A percentile compares a stretch with the other conserved stretches of the same genome.
phyloP scores from a whole-genome alignment of 2,113 vertebrate genomes.

The Mus musculus region GRCm39 chr16:45458001-45458500 shows the following conservation, averaged over 20 bases:
- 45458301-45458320: not conserved
- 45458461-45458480: not conserved
- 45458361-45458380: no score
- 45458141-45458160: not conserved
- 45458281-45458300: not conserved
- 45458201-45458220: not conserved
- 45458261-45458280: not conserved
- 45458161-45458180: not conserved
- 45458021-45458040: not conserved
- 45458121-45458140: no score
- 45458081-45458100: no score
- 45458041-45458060: not conserved
- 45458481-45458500: not conserved
- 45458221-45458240: not conserved
- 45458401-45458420: not conserved
- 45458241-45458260: not conserved
- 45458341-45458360: not conserved
- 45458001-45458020: not conserved
- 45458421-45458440: not conserved
- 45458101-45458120: no score
- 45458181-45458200: not conserved
- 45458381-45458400: not conserved
- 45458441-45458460: not conserved
- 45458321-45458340: not conserved
- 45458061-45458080: not conserved